Percentiles rank a stretch among this genome's conserved stretches.
Evolutionary conservation across 2,113 vertebrate species (phyloP).

Genomic region (Empidonax traillii): DNA sequence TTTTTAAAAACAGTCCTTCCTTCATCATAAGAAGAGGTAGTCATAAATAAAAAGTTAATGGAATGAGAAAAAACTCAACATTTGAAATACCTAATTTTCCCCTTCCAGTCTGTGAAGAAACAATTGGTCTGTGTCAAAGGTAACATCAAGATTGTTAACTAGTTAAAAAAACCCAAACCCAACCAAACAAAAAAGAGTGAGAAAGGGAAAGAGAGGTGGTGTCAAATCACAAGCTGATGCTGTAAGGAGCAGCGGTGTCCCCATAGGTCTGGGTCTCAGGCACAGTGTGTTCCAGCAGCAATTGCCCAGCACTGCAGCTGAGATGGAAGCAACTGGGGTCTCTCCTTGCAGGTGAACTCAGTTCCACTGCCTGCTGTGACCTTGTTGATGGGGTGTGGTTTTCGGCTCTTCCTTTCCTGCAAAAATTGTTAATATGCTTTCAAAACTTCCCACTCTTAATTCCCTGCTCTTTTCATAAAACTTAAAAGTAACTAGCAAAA

Average conservation of each 20-base stretch:
- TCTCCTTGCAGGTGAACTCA: background rate
- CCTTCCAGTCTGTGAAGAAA: background rate
- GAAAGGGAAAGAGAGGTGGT: background rate
- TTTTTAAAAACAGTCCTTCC: background rate
- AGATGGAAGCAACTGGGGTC: rapidly evolving
- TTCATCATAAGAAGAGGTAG: background rate
- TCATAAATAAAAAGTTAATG: background rate
- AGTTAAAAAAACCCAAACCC: background rate
- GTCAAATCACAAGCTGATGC: background rate
- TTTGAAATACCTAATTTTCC: background rate
- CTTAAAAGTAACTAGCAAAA: background rate
- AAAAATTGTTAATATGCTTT: background rate
- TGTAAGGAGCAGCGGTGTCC: background rate
- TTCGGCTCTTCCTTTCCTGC: background rate
- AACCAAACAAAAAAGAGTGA: background rate
- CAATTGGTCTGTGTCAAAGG: background rate
- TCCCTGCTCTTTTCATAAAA: background rate
- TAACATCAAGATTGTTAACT: background rate
- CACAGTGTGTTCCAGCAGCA: background rate
- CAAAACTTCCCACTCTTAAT: background rate
- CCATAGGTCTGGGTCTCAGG: background rate
- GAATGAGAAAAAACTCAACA: background rate
- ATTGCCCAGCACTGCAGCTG: background rate
- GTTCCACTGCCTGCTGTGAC: background rate
- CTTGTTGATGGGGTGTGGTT: background rate